phyloP scores from a whole-genome alignment of 2,797 vertebrate species.

The Microctenopoma stevenorrisi region DNA sequence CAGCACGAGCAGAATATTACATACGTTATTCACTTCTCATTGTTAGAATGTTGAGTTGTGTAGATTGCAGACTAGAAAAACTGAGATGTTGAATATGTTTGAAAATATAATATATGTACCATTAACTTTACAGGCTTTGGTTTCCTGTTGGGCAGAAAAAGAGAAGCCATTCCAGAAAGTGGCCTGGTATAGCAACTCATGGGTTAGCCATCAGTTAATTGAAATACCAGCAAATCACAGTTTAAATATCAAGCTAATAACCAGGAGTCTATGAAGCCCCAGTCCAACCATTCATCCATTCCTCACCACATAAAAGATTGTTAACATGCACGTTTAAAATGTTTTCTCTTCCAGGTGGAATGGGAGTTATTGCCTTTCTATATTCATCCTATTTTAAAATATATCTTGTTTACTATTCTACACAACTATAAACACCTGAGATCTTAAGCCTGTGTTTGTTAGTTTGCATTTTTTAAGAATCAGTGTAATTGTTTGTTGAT shows the following conservation, averaged over 20 bases:
- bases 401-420: too few relatives aligned
- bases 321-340: background rate
- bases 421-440: background rate
- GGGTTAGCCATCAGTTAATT: slow-evolving; percentile 28
- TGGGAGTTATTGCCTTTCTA: background rate
- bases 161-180: slow-evolving; percentile 21
- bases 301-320: slow-evolving; percentile 1
- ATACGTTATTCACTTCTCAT: too few relatives aligned
- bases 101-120: background rate
- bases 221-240: slow-evolving; percentile 51
- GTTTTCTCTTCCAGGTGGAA: background rate
- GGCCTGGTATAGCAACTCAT: slow-evolving; percentile 25
- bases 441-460: too few relatives aligned
- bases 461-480: background rate
- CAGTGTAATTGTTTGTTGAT: background rate
- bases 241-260: slow-evolving; percentile 51
- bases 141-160: slow-evolving; percentile 20
- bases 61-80: too few relatives aligned
- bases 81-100: background rate
- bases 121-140: background rate
- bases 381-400: too few relatives aligned
- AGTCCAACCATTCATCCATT: background rate
- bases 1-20: background rate
- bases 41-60: too few relatives aligned
- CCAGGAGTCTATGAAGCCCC: slow-evolving; percentile 14